Evolutionary conservation across 2,888 invertebrate species (phyloP).

Genomic region (Lomographa bimaculata): DNA sequence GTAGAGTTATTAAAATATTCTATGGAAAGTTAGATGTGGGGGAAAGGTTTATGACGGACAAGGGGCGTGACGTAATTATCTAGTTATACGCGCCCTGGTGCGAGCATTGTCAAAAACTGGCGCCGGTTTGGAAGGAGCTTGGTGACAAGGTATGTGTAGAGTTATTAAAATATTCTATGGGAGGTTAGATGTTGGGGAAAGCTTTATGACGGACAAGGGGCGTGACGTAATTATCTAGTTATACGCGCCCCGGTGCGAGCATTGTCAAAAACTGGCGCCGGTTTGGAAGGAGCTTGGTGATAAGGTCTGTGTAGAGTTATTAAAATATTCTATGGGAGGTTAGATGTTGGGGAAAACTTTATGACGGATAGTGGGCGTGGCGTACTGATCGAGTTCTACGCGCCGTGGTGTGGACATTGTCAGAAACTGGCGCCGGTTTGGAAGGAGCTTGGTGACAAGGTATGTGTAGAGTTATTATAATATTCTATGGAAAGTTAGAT

Average conservation of each 20-base stretch:
- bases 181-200: too few species aligned
- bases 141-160: conserved; percentile 92
- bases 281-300: conserved; percentile 96
- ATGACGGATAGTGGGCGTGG: conserved; percentile 96
- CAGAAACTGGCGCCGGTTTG: conserved; percentile 96
- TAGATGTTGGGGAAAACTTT: too few species aligned
- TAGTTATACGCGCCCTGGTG: conserved; percentile 99
- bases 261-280: conserved; percentile 98
- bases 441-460: conserved; percentile 96
- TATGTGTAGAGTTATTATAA: too few species aligned
- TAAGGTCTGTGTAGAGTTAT: too few species aligned
- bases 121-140: conserved; percentile 97
- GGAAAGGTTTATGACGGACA: too few species aligned
- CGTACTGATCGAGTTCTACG: conserved; percentile 98
- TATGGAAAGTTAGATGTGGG: too few species aligned
- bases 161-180: too few species aligned
- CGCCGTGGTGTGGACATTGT: conserved; percentile 99
- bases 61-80: conserved; percentile 95
- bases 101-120: conserved; percentile 98
- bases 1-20: too few species aligned
- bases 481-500: too few species aligned
- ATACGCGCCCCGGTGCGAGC: conserved; percentile 99
- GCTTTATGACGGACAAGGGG: conserved; percentile 93
- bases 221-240: conserved; percentile 98
- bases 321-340: too few species aligned